Evolutionary conservation across 1,140 invertebrate species (phyloP), one percentile per base, ranked within the genome.

Genomic region (Daktulosphaira vitifoliae): DNA sequence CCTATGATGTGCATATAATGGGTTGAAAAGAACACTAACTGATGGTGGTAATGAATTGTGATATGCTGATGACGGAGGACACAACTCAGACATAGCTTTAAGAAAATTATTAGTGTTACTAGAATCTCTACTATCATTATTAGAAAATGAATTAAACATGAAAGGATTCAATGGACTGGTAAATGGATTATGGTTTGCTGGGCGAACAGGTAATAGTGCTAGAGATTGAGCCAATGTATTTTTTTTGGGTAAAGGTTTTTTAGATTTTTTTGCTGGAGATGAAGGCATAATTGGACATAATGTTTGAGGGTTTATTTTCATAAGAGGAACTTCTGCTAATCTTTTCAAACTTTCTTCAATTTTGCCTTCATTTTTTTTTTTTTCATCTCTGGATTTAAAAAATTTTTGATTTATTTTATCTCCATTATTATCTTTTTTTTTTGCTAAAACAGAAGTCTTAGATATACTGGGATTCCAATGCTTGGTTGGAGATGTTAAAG

Each of bases 221-320:
- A 54, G 33, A 22, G 48, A 52, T 22, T 52, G 65, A 16, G 51
- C 65, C 22, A 44, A 48, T 8, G 51, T 66, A 48, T 50, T 65
- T 18, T 52, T 50, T 38, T 51, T 46, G 15, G 51, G 65, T 15
- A 9, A 46, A 22, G 46, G 46, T 29, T 49, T 46, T 56, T 64
- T 68, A 8, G 52, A 25, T 38, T 51, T 50, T 2, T 66, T 53
- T n/a, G 67, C 38, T 20, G 62, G 46, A 59, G 68, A 44, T 26
- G 66, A 49, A n/a, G 67, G 50, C 42, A 65, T 33, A 29, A 82
- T 81, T 0, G 81, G 80, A 48, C 78, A 78, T 5, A 83, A 67
- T 0, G 81, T 82, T 71, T 82, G 81, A 2, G 81, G 81, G 70
- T 83, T 81, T 44, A 82, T 81, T 69, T 82, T 82, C 62, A 81